These are phyloP conservation scores for Motacilla alba DNA, from an alignment of 2,113 vertebrate species.

Conservation along the genomic window DNA sequence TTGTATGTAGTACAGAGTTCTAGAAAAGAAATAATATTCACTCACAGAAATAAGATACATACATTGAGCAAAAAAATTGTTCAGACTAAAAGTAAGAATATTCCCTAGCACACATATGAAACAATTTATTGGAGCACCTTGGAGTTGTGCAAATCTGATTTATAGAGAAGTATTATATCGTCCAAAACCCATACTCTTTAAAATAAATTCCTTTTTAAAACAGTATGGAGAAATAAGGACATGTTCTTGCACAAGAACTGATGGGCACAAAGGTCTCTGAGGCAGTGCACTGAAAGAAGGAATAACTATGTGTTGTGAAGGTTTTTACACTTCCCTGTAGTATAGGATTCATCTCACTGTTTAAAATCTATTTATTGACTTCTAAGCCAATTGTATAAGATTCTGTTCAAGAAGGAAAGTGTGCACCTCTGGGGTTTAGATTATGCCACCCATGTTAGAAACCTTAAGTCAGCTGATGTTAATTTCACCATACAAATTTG, in stretches of 20 bases:
- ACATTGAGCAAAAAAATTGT: neutral
- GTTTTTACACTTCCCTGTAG: neutral
- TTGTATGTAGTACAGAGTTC: neutral
- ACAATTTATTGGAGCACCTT: neutral
- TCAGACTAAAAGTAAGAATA: neutral
- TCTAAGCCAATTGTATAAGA: neutral
- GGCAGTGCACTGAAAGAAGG: neutral
- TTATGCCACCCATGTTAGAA: neutral
- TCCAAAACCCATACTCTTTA: neutral
- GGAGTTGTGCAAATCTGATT: neutral
- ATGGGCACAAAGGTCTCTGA: neutral
- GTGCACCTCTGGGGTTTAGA: neutral
- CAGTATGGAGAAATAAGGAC: neutral
- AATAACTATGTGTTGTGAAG: neutral
- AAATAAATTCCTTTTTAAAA: neutral
- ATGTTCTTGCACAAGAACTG: neutral
- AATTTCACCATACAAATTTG: neutral
- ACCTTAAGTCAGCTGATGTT: neutral
- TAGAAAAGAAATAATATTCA: neutral
- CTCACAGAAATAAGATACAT: neutral
- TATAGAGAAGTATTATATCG: neutral
- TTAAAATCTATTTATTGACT: neutral
- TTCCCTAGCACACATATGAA: neutral
- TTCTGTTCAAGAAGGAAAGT: neutral
- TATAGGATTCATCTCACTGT: neutral